Evolutionary conservation across 2,797 vertebrate species (phyloP).

Genomic region (Acanthopagrus latus): DNA sequence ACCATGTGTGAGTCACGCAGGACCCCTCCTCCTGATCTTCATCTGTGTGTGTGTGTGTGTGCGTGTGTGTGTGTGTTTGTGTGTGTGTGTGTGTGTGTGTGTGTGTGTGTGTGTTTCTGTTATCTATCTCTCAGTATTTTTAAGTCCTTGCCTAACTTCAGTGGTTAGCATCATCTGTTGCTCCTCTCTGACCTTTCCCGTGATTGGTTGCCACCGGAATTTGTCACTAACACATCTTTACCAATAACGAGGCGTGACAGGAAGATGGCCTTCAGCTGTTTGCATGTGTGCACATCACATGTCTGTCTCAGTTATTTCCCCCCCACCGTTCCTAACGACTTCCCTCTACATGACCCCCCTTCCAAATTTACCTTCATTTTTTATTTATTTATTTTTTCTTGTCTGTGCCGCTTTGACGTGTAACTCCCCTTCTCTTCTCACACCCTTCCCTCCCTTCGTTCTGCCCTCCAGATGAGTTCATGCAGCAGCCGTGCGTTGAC

Average conservation of each 20-base stretch:
- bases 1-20: slow-evolving; percentile 65
- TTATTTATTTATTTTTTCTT: not conserved
- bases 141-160: slow-evolving; percentile 40
- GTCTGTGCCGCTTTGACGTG: slow-evolving; percentile 17
- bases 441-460: slow-evolving; percentile 19
- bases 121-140: slow-evolving; percentile 29
- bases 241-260: slow-evolving; percentile 53
- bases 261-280: slow-evolving; percentile 41
- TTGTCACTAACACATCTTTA: slow-evolving; percentile 61
- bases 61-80: slow-evolving; percentile 19
- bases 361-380: slow-evolving; percentile 12
- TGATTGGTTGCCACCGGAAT: slow-evolving; percentile 59
- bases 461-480: slow-evolving; percentile 89
- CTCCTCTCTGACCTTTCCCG: slow-evolving; percentile 67
- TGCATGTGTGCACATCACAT: slow-evolving; percentile 48
- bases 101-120: slow-evolving; percentile 2
- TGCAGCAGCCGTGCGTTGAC: slow-evolving; percentile 95
- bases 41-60: slow-evolving; percentile 23
- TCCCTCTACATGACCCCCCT: slow-evolving; percentile 22
- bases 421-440: slow-evolving; percentile 27
- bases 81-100: slow-evolving; percentile 18
- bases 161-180: slow-evolving; percentile 59
- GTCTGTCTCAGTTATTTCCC: slow-evolving; percentile 34
- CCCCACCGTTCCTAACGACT: slow-evolving; percentile 16
- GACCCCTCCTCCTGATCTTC: slow-evolving; percentile 30